phyloP scores from a whole-genome alignment of 2,797 vertebrate species.

The Alca torda region DNA sequence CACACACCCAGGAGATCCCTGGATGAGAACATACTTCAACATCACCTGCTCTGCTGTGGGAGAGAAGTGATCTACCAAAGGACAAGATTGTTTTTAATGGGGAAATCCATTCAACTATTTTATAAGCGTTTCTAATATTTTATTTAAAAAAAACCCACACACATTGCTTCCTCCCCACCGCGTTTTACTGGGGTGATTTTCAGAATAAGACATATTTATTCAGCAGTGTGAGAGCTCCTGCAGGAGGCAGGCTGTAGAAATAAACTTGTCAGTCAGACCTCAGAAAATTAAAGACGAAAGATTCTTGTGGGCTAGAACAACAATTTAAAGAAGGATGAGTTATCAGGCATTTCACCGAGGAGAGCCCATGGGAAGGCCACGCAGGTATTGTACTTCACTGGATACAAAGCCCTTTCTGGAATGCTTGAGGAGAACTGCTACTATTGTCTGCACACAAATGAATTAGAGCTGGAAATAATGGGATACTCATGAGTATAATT shows the following conservation, averaged over 20 bases:
- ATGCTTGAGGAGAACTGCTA: neutral
- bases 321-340: neutral
- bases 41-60: neutral
- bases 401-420: neutral
- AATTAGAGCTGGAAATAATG: neutral
- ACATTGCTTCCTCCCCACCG: neutral
- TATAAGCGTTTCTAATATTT: neutral
- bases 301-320: neutral
- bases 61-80: neutral
- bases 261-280: neutral
- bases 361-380: neutral
- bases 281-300: neutral
- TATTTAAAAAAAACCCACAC: neutral
- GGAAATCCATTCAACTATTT: neutral
- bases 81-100: neutral
- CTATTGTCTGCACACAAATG: neutral
- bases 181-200: neutral
- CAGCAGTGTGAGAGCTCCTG: neutral
- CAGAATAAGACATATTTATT: neutral
- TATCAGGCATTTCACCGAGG: neutral
- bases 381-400: neutral
- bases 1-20: neutral
- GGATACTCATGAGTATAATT: neutral
- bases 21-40: neutral
- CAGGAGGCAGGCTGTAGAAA: neutral